Percentiles rank a stretch among this genome's conserved stretches.
phyloP scores from a whole-genome alignment of 2,797 vertebrate genomes.

The Acrossocheilus wenchowensis region DNA sequence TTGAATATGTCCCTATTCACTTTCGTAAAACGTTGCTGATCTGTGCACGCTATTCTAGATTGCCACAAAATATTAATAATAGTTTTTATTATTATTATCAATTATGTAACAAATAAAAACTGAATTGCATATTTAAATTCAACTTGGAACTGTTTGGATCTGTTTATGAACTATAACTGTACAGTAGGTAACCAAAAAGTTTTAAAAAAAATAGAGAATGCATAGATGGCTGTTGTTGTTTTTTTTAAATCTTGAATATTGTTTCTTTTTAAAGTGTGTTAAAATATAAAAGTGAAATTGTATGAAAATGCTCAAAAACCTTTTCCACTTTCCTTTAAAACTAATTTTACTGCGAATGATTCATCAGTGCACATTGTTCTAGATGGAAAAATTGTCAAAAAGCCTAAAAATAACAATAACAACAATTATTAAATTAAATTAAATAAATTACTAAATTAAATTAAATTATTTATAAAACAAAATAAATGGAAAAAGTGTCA shows the following conservation, averaged over 20 bases:
- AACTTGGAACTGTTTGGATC: neutral
- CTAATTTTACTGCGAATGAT: neutral
- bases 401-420: neutral
- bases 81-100: neutral
- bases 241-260: neutral
- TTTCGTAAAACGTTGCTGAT: neutral
- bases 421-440: neutral
- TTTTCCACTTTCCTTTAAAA: neutral
- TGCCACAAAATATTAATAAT: neutral
- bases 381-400: neutral
- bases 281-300: neutral
- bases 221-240: neutral
- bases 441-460: too few species aligned
- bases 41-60: neutral
- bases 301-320: neutral
- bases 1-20: neutral
- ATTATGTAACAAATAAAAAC: neutral
- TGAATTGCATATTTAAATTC: neutral
- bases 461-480: neutral
- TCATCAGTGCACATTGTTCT: neutral
- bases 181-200: neutral
- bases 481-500: neutral
- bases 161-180: neutral
- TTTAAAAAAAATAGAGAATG: neutral
- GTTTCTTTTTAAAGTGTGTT: neutral